A percentile compares a stretch with the other conserved stretches of the same genome.
These are phyloP conservation scores for Drosophila ficusphila DNA, from an alignment of 1,140 invertebrate species.

Conservation along the genomic window DNA sequence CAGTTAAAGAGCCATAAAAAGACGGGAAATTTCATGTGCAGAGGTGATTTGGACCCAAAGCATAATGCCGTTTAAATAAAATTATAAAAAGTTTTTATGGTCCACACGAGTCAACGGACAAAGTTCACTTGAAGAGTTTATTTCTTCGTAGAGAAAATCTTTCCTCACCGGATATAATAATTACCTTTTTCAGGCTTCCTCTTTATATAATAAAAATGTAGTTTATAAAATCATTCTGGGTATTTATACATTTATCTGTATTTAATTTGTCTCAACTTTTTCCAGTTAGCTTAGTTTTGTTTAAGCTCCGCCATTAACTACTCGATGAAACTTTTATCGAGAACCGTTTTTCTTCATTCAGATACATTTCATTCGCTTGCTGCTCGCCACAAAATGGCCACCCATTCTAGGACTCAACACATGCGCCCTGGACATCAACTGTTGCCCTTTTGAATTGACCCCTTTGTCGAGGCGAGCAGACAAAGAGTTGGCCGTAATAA, in stretches of 20 bases:
- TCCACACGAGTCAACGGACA: slow-evolving; percentile 68
- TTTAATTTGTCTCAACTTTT: background rate
- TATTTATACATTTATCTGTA: background rate
- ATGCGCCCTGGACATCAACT: slow-evolving; percentile 57
- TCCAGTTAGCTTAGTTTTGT: slow-evolving; percentile 7
- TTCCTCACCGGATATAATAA: slow-evolving; percentile 53
- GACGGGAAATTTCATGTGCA: slow-evolving; percentile 22
- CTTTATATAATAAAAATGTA: background rate
- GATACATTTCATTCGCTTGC: slow-evolving; percentile 31
- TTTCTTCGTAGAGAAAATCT: slow-evolving; percentile 20
- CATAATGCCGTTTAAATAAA: slow-evolving; percentile 53
- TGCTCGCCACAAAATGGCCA: slow-evolving; percentile 54
- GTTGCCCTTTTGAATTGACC: slow-evolving; percentile 59
- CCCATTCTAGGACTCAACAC: slow-evolving; percentile 39
- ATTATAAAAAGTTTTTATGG: slow-evolving; percentile 53
- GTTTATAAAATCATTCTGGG: background rate
- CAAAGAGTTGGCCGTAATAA: slow-evolving; percentile 11
- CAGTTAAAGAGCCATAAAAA: slow-evolving; percentile 69
- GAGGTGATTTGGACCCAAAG: slow-evolving; percentile 39
- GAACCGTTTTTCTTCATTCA: background rate
- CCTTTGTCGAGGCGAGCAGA: slow-evolving; percentile 36
- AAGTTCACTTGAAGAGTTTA: slow-evolving; percentile 54
- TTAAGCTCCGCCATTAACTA: background rate
- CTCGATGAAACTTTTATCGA: background rate
- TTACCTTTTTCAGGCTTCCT: slow-evolving; percentile 34